Percentiles rank a stretch among this genome's conserved stretches.
Evolutionary conservation across 2,113 vertebrate species (phyloP).

Genomic region (Phylloscopus trochiloides): DNA sequence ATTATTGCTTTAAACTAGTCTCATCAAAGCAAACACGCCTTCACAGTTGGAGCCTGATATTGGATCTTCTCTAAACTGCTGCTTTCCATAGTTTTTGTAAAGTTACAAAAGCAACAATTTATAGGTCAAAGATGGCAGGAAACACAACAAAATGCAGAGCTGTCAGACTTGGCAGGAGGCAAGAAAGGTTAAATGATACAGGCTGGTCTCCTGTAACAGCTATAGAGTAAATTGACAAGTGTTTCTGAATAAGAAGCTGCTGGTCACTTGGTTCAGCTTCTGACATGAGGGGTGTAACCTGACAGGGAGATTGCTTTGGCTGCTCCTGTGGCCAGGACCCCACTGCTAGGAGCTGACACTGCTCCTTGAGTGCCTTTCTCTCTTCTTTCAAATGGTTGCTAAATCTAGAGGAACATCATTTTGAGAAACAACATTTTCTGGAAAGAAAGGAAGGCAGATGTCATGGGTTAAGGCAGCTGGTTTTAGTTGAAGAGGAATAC

Average conservation of each 20-base stretch:
- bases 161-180: too few species aligned
- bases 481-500: too few species aligned
- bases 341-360: background rate
- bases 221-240: background rate
- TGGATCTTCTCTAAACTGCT: background rate
- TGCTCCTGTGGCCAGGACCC: background rate
- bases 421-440: background rate
- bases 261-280: background rate
- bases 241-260: background rate
- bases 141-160: background rate
- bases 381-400: background rate
- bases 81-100: background rate
- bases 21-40: background rate
- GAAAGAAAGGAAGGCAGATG: background rate
- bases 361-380: background rate
- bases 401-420: background rate
- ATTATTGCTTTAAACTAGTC: background rate
- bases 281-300: background rate
- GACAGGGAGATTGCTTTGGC: background rate
- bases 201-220: background rate
- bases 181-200: background rate
- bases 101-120: background rate
- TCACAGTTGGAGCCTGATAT: background rate
- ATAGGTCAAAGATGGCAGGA: background rate
- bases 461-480: too few species aligned